These are phyloP conservation scores for Isoperla grammatica DNA, from an alignment of 2,888 invertebrate genomes.

Conservation along the genomic window DNA sequence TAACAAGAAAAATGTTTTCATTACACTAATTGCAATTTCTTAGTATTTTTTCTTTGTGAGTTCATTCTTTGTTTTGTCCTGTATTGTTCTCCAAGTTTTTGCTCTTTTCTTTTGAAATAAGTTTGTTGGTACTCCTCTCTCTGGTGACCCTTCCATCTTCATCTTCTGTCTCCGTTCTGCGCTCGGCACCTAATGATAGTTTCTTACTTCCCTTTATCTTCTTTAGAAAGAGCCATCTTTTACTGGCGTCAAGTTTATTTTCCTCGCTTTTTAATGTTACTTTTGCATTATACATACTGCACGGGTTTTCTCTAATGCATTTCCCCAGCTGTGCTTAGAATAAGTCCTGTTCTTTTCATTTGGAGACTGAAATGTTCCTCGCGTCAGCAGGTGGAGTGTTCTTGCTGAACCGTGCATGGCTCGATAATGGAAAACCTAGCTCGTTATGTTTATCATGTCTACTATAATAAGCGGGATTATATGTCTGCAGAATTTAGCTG, in stretches of 20 bases:
- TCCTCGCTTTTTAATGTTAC: background rate
- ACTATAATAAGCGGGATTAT: too few relatives aligned
- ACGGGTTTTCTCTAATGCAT: background rate
- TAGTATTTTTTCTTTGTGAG: background rate
- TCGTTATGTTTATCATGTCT: too few relatives aligned
- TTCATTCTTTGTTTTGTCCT: background rate
- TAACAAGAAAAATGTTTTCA: too few relatives aligned
- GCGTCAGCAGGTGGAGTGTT: too few relatives aligned
- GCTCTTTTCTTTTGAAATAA: background rate
- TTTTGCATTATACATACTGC: background rate
- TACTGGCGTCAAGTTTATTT: background rate
- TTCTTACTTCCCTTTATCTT: constrained; percentile 3
- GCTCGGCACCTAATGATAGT: background rate
- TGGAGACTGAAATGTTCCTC: too few relatives aligned
- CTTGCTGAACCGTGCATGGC: too few relatives aligned
- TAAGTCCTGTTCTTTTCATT: too few relatives aligned
- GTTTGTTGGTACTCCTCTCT: background rate
- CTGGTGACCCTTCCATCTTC: background rate
- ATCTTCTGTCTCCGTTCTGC: background rate
- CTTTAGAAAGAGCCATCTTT: constrained; percentile 1
- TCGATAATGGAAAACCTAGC: too few relatives aligned
- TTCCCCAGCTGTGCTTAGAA: background rate
- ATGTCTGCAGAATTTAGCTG: too few relatives aligned
- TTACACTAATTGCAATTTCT: too few relatives aligned
- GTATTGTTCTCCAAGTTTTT: background rate